Evolutionary conservation across 2,888 invertebrate genomes (phyloP).

Genomic region (Drosophila nr. perissopoda): DNA sequence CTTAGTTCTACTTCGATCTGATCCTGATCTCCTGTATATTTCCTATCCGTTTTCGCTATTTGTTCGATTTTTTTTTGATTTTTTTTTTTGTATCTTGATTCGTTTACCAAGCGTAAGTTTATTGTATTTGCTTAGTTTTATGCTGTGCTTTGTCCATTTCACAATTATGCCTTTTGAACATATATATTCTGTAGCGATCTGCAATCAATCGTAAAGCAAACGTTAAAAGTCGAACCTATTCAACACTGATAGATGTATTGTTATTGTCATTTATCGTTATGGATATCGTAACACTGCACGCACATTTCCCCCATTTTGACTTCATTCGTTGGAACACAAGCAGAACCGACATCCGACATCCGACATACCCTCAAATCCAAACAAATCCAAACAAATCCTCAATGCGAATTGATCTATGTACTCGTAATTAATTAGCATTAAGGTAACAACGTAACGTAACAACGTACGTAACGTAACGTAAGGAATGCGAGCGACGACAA

Average conservation of each 20-base stretch:
- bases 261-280: constrained; percentile 44
- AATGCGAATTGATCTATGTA: constrained; percentile 8
- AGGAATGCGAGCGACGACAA: constrained; percentile 29
- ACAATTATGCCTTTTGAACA: constrained; percentile 22
- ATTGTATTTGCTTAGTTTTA: constrained; percentile 33
- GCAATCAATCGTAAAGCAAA: constrained; percentile 38
- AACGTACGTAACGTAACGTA: not conserved
- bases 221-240: constrained; percentile 20
- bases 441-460: constrained; percentile 7
- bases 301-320: constrained; percentile 34
- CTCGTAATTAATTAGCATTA: constrained; percentile 33
- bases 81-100: constrained; percentile 12
- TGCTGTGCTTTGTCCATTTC: constrained; percentile 50
- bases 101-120: constrained; percentile 5
- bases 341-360: constrained; percentile 24
- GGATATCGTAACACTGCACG: constrained; percentile 57
- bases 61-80: constrained; percentile 1
- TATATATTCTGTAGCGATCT: constrained; percentile 43
- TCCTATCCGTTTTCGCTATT: constrained; percentile 14
- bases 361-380: constrained; percentile 13
- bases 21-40: constrained; percentile 36
- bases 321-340: constrained; percentile 18
- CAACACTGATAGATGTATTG: constrained; percentile 54
- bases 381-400: not conserved
- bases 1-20: constrained; percentile 35